phyloP scores from a whole-genome alignment of 2,113 vertebrate species.

The Scartelaos histophorus region DNA sequence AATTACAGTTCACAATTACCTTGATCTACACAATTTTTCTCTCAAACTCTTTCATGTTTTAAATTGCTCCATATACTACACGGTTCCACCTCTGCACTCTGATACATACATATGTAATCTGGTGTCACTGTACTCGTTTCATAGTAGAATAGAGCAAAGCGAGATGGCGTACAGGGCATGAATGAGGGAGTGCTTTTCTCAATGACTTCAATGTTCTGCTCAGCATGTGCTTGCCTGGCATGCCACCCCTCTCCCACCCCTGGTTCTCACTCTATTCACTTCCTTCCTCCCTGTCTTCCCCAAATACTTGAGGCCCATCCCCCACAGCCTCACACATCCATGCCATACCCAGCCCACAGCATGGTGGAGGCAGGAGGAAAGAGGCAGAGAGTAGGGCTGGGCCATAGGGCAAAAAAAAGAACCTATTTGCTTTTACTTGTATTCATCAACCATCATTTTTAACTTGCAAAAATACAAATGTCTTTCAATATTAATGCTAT shows the following conservation, averaged over 20 bases:
- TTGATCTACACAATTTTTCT: too few relatives aligned
- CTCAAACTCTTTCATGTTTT: background rate
- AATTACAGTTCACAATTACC: background rate
- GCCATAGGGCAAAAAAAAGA: background rate
- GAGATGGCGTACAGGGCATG: constrained; percentile 47
- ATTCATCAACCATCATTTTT: background rate
- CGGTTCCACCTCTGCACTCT: background rate
- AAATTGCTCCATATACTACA: background rate
- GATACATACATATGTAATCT: background rate
- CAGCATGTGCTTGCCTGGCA: constrained; percentile 78
- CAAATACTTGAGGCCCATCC: constrained; percentile 68
- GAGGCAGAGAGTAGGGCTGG: constrained; percentile 28
- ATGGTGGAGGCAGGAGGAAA: constrained; percentile 59
- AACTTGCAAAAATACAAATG: too few relatives aligned
- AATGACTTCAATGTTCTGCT: constrained; percentile 79
- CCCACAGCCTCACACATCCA: constrained; percentile 65
- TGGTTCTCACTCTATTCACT: constrained; percentile 75
- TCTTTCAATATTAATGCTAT: too few relatives aligned
- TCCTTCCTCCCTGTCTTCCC: constrained; percentile 73
- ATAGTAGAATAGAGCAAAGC: constrained; percentile 32
- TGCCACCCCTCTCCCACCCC: constrained; percentile 58
- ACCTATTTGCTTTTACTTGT: too few relatives aligned
- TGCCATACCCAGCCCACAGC: constrained; percentile 59
- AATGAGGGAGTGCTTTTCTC: constrained; percentile 72
- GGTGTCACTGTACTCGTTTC: constrained; percentile 23